Evolutionary conservation across 2,888 invertebrate genomes (phyloP), one percentile per base, ranked within the genome.

Genomic region (Elysia crispata): DNA sequence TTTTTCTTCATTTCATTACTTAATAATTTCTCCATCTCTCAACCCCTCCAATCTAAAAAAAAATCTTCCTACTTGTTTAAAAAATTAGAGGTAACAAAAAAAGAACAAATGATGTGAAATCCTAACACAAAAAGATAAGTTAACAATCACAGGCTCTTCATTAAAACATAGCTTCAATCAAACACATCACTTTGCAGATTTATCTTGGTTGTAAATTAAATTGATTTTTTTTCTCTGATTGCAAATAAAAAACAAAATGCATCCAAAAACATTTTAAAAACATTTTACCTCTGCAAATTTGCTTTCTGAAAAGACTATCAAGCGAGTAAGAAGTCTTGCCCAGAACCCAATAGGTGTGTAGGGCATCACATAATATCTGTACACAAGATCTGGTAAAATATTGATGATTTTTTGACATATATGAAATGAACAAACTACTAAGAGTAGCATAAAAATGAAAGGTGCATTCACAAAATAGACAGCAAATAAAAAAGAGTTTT

Each of bases 281-380:
- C 3, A 41, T 41, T 41, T 41, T 41, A 88, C 88, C 86, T 86
- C 83, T 23, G 86, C 85, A 28, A 86, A 81, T 70, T 80, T 73
- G 72, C 87, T 86, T 31, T 86, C 82, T n/a, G 86, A 85, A 70
- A 89, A 86, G 1, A 87, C 87, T 30, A 90, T 86, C 11, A 91
- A 85, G 49, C 90, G 77, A 0, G 90, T 85, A 49, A 91, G 85
- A 1, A 91, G 86, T 30, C 91, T 82, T 8, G 89, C 87, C 89
- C 90, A 90, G 80, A 91, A 85, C n/a, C 91, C 91, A 70, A 90
- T 87, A 5, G 91, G 91, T 25, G 87, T 85, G 76, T 87, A 87
- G 0, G 88, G 87, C 87, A 91, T 87, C 23, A 82, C 80, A 82
- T 91, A 91, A 28, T 86, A 85, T 20, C 91, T 83, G n/a, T 81